phyloP scores from a whole-genome alignment of 2,797 vertebrate genomes.

The Rhinatrema bivittatum region DNA sequence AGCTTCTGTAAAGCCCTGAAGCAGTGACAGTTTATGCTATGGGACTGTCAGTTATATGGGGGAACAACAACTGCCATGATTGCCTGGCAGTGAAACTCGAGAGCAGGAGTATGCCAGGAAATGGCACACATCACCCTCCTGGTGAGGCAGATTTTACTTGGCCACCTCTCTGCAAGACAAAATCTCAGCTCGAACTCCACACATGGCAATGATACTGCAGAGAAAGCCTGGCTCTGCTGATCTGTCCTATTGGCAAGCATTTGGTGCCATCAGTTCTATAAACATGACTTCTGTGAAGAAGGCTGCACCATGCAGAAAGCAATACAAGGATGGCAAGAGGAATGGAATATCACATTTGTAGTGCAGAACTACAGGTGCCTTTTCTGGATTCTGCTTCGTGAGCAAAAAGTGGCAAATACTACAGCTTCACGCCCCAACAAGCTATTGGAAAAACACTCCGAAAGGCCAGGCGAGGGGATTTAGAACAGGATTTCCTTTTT shows the following conservation, averaged over 20 bases:
- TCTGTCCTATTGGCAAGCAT: constrained; percentile 1
- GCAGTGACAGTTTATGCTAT: constrained; percentile 42
- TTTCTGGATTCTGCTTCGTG: too few species aligned
- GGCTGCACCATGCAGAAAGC: constrained; percentile 28
- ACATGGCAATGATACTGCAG: not conserved
- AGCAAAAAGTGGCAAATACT: constrained; percentile 26
- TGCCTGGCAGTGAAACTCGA: constrained; percentile 6
- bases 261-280: constrained; percentile 36
- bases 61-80: constrained; percentile 19
- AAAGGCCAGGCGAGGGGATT: too few species aligned
- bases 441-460: constrained; percentile 12
- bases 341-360: too few species aligned
- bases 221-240: not conserved
- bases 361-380: constrained; percentile 21
- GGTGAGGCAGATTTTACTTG: constrained; percentile 14
- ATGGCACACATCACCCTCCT: constrained; percentile 23
- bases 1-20: constrained; percentile 43
- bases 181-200: constrained; percentile 1
- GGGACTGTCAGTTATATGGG: constrained; percentile 36
- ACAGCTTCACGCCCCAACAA: not conserved
- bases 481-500: too few species aligned
- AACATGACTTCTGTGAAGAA: constrained; percentile 16
- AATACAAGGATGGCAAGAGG: constrained; percentile 29
- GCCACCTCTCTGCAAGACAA: constrained; percentile 6
- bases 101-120: constrained; percentile 10